Evolutionary conservation across 2,797 vertebrate genomes (phyloP), one percentile per base, ranked within the genome.

Genomic region (Acridotheres tristis): DNA sequence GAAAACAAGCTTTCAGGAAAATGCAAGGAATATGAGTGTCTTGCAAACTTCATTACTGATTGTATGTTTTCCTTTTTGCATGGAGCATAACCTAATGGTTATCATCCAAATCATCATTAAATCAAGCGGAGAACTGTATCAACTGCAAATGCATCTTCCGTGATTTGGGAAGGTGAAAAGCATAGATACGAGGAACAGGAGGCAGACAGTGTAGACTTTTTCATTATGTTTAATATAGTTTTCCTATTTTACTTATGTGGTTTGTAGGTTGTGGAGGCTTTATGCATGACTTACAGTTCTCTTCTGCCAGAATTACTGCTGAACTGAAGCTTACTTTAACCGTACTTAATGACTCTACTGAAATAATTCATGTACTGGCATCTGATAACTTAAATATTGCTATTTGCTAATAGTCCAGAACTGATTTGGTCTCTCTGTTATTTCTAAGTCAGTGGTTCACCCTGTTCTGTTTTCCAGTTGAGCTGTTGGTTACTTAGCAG

Each of bases 351-450:
- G 40, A 75, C 30, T 89, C n/a, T 65, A 55, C 65, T 72, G 82
- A 92, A 89, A 85, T 90, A 95, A 74, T 80, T 85, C 18, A 55
- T 89, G 21, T 88, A 80, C 75, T 89, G 90, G 36, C 82, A 78
- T 80, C 50, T 9, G 5, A 40, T 74, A 85, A 68, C 30, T 89
- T 87, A 62, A 94, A 78, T 83, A 83, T 48, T 89, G 27, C 47
- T 87, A 45, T 92, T 89, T 95, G 86, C 47, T 92, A 91, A 66
- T 83, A 93, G 87, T 58, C 79, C 78, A 88, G 58, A 90, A 85
- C 72, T 72, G 61, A 71, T 88, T 80, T 75, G 23, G 26, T 67
- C 20, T 91, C 42, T 83, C 51, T 86, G 57, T 51, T 91, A 42
- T 72, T 93, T 92, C 76, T 91, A 67, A 78, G 51, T 72, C 71